These are phyloP conservation scores for Cryptoblepharus egeriae DNA, from an alignment of 2,797 vertebrate genomes.

Conservation along the genomic window DNA sequence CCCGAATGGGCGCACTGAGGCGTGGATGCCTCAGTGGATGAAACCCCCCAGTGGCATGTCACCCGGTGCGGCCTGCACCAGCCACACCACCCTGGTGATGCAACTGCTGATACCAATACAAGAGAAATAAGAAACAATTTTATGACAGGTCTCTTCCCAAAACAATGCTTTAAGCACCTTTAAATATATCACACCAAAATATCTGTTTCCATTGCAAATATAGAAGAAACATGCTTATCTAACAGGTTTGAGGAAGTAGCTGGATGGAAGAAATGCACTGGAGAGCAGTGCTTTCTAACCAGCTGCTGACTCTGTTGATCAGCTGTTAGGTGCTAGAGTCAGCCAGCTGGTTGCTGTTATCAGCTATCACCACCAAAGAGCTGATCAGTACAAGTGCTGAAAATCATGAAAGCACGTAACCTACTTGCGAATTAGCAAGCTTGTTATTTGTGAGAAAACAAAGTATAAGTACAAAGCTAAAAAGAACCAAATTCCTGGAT, in stretches of 20 bases:
- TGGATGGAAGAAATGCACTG: background rate
- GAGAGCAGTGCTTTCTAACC: background rate
- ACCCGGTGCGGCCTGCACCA: too few species aligned
- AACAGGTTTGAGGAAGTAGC: background rate
- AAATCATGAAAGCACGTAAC: background rate
- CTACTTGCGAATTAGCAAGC: background rate
- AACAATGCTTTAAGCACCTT: background rate
- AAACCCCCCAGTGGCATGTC: too few species aligned
- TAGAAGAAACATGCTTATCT: background rate
- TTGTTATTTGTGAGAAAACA: background rate
- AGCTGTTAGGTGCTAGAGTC: constrained; percentile 12
- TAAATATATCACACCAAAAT: background rate
- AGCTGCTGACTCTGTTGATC: background rate
- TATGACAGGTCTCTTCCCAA: background rate
- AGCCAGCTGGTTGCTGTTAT: constrained; percentile 3
- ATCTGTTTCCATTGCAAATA: background rate
- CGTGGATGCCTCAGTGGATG: too few species aligned
- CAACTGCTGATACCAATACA: too few species aligned
- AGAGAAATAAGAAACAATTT: too few species aligned
- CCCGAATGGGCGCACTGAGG: too few species aligned
- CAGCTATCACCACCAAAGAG: background rate
- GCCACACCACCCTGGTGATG: too few species aligned
- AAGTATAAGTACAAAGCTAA: background rate
- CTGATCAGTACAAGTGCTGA: constrained; percentile 19
- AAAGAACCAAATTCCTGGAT: background rate